Evolutionary conservation across 2,113 vertebrate species (phyloP).

Genomic region (Oreochromis spilurus): DNA sequence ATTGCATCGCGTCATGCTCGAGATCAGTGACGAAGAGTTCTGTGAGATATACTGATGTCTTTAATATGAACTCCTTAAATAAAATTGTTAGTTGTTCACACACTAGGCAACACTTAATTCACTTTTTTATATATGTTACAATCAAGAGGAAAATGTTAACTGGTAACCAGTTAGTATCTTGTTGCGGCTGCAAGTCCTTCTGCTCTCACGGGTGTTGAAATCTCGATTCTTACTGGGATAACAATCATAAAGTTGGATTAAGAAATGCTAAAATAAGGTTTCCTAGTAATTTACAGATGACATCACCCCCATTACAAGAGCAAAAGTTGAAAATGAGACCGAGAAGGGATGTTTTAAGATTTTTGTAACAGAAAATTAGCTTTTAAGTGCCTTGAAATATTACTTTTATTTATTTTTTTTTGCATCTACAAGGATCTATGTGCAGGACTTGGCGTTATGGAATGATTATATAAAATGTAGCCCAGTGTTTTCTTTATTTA

Average conservation of each 20-base stretch:
- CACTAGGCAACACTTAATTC: slow-evolving; percentile 34
- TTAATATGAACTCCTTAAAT: slow-evolving; percentile 22
- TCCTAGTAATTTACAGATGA: slow-evolving; percentile 20
- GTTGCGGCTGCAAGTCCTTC: slow-evolving; percentile 1
- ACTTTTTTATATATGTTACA: slow-evolving; percentile 10
- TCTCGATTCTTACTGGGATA: slow-evolving; percentile 8
- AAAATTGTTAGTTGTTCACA: slow-evolving; percentile 45
- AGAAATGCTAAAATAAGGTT: slow-evolving; percentile 16
- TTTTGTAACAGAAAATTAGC: slow-evolving; percentile 1
- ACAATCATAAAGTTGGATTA: not conserved
- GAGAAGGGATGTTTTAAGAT: not conserved
- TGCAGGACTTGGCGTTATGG: slow-evolving; percentile 39
- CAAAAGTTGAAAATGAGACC: slow-evolving; percentile 2
- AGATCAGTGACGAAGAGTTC: not conserved
- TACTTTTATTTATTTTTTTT: not conserved
- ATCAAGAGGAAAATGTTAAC: slow-evolving; percentile 26
- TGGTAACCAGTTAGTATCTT: slow-evolving; percentile 14
- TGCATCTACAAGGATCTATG: slow-evolving; percentile 4
- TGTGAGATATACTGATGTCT: slow-evolving; percentile 21
- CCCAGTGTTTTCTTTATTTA: slow-evolving; percentile 45
- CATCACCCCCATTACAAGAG: not conserved
- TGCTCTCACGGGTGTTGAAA: not conserved
- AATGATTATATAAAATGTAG: slow-evolving; percentile 43
- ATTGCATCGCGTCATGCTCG: slow-evolving; percentile 53
- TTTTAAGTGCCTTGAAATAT: slow-evolving; percentile 3